phyloP scores from a whole-genome alignment of 2,888 invertebrate species.

The Ectemnius continuus region DNA sequence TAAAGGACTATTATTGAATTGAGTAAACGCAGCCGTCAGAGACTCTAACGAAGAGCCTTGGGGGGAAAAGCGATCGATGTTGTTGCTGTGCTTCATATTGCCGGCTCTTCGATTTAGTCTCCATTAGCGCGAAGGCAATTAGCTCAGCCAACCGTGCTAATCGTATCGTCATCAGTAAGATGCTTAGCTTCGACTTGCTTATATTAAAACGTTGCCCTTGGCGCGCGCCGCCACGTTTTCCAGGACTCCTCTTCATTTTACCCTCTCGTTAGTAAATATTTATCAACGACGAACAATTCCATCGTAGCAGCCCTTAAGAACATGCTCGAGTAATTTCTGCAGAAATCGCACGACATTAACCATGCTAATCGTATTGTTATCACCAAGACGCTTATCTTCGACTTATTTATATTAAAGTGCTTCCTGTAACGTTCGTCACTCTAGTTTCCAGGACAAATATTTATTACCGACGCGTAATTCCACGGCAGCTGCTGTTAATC shows the following conservation, averaged over 20 bases:
- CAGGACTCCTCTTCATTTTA: conserved; percentile 31
- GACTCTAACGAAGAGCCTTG: no score
- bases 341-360: conserved; percentile 25
- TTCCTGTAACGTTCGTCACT: conserved; percentile 49
- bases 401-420: conserved; percentile 63
- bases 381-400: conserved; percentile 60
- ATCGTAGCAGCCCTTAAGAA: neutral
- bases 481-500: neutral
- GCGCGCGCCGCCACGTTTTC: conserved; percentile 46
- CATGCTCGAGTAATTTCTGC: neutral
- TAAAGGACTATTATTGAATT: conserved; percentile 41
- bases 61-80: conserved; percentile 55
- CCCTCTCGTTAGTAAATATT: conserved; percentile 42
- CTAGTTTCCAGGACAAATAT: conserved; percentile 44
- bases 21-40: conserved; percentile 36
- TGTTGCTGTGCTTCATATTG: conserved; percentile 56
- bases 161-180: conserved; percentile 63
- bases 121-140: conserved; percentile 61
- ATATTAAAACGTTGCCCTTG: conserved; percentile 60
- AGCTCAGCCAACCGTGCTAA: conserved; percentile 62
- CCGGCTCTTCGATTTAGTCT: conserved; percentile 59
- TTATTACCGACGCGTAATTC: conserved; percentile 23
- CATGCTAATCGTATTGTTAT: conserved; percentile 64
- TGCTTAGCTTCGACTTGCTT: conserved; percentile 63
- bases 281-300: conserved; percentile 21